phyloP scores from a whole-genome alignment of 2,797 vertebrate genomes.

The Australoheros facetus region DNA sequence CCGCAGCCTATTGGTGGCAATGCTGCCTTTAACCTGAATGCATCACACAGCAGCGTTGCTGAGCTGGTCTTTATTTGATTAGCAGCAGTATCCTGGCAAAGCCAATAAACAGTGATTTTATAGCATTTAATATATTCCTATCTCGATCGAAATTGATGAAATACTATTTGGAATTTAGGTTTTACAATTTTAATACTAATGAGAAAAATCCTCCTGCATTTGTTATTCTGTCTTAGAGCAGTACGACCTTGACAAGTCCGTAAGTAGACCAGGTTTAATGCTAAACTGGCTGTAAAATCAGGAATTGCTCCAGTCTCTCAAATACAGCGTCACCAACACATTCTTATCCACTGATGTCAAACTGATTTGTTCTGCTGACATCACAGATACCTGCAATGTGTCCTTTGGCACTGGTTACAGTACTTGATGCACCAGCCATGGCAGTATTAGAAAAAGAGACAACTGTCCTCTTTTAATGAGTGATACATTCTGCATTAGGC shows the following conservation, averaged over 20 bases:
- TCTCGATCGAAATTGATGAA: constrained; percentile 11
- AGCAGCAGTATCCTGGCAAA: not conserved
- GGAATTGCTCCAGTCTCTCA: constrained; percentile 7
- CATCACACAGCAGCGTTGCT: not conserved
- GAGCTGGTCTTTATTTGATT: constrained; percentile 11
- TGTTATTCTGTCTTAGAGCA: constrained; percentile 19
- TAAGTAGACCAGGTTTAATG: constrained; percentile 24
- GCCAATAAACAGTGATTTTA: not conserved
- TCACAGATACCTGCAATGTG: not conserved
- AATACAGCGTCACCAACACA: not conserved
- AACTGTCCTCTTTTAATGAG: not conserved
- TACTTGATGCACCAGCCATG: not conserved
- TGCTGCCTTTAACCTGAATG: constrained; percentile 4
- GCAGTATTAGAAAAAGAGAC: not conserved
- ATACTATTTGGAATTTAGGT: constrained; percentile 13
- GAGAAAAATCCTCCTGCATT: constrained; percentile 29
- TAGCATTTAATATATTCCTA: too few species aligned
- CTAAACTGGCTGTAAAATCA: constrained; percentile 24
- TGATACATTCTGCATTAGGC: fast-evolving
- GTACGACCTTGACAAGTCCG: constrained; percentile 46
- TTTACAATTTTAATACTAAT: constrained; percentile 27
- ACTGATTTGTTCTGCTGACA: not conserved
- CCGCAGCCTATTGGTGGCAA: constrained; percentile 11
- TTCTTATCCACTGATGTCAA: not conserved
- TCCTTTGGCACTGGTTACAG: not conserved